phyloP scores from a whole-genome alignment of 2,797 vertebrate genomes.

The Spinus pinus region DNA sequence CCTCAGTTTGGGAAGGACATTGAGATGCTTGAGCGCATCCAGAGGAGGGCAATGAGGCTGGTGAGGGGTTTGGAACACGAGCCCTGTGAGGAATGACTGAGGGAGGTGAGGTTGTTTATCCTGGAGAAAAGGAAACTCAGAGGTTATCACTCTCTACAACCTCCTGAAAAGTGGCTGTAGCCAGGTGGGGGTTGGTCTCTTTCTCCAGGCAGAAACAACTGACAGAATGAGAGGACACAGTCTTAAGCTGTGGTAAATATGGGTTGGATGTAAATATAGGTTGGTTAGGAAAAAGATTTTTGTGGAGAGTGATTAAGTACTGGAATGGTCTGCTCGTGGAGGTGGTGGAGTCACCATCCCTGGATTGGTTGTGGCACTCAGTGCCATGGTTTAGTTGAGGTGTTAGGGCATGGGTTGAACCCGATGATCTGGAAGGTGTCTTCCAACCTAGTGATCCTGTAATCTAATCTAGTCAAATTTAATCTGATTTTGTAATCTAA shows the following conservation, averaged over 20 bases:
- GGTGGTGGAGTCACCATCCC: not conserved
- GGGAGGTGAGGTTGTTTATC: not conserved
- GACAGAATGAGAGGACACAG: not conserved
- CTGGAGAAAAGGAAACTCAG: not conserved
- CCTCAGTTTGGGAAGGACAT: not conserved
- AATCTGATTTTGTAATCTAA: not conserved
- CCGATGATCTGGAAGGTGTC: not conserved
- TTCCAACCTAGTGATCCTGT: not conserved
- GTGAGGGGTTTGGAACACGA: not conserved
- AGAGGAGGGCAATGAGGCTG: not conserved
- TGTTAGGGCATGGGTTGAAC: not conserved
- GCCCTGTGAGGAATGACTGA: not conserved
- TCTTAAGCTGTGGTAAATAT: not conserved
- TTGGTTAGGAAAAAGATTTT: not conserved
- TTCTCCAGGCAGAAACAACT: not conserved
- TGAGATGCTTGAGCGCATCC: fast-evolving
- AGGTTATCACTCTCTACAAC: not conserved
- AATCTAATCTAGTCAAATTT: not conserved
- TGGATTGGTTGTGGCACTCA: fast-evolving
- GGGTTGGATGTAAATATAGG: not conserved
- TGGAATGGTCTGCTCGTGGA: fast-evolving
- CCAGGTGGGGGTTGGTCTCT: not conserved
- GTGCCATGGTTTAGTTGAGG: not conserved
- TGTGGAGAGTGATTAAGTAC: not conserved
- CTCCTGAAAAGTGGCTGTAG: not conserved